Base-by-base conservation (phyloP, 1,140 invertebrate species). In the Drosophila tani region DNA sequence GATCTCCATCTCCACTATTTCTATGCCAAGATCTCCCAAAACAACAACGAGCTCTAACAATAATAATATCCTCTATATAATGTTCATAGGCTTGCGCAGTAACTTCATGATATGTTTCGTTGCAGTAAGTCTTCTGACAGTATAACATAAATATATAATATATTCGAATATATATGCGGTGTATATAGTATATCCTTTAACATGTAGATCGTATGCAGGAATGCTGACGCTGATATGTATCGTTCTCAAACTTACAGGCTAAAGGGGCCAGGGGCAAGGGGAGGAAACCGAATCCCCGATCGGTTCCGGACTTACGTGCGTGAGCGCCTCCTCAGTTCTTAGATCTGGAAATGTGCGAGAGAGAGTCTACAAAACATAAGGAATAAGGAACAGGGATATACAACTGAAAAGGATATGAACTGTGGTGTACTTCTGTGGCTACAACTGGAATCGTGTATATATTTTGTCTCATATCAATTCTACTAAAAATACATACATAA, bases 51-150 rank as follows among this genome's bases (percentile, higher is more conserved):
- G 75, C 74, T 82, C 67, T 71, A 82, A 82, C 67, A 75, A 58
- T 65, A 74, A 51, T 63, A 64, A 64, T 41, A 46, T 60, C 60
- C 41, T 53, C 40, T 76, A 67, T 76, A 67, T 67, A 76, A 76
- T 57, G 45, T 77, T 53, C 58, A 65, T 67, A 78, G 71, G 67
- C 79, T 73, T 69, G 82, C 86, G 77, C 82, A 81, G 82, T 87
- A 85, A 84, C 69, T 81, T 91, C 70, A 82, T 92, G 91, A 92
- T 92, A 92, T 92, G 91, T 92, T 85, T 82, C 82, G 91, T 92
- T 92, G 86, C 91, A 75, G 91, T 53, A 84, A 92, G 91, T 92
- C 91, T 92, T 76, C 57, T 63, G 80, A 84, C 81, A 32, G 53
- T 75, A 73, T 75, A 86, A 68, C 60, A 41, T 51, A 66, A 35